Evolutionary conservation across 2,888 invertebrate species (phyloP).

Genomic region (Harpagoxenus sublaevis): DNA sequence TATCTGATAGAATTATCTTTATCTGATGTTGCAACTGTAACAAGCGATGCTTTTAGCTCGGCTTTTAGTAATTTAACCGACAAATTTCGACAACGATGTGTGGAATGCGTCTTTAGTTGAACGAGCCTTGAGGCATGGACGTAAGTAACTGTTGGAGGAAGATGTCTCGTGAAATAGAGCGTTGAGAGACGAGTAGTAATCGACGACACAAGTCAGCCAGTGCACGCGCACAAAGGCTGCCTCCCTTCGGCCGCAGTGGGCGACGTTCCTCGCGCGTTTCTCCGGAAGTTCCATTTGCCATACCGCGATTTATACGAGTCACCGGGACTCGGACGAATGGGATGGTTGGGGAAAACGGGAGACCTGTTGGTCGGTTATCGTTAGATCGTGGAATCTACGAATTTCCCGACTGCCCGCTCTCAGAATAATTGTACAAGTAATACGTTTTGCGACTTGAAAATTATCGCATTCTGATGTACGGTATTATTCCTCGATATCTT

Average conservation of each 20-base stretch:
- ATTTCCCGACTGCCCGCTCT: conserved; percentile 13
- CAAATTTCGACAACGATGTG: not conserved
- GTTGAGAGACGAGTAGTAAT: conserved; percentile 38
- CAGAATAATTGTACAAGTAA: not conserved
- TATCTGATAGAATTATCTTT: not conserved
- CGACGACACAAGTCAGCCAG: conserved; percentile 38
- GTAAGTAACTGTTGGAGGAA: not conserved
- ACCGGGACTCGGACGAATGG: conserved; percentile 1
- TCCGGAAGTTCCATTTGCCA: conserved; percentile 47
- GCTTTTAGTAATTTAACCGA: conserved; percentile 7
- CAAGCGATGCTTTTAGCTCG: not conserved
- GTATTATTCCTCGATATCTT: not conserved
- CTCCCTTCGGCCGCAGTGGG: conserved; percentile 8
- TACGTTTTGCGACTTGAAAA: not conserved
- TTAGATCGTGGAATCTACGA: conserved; percentile 19
- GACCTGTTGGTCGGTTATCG: conserved; percentile 53
- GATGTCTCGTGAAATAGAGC: conserved; percentile 19
- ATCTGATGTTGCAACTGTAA: not conserved
- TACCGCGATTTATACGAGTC: conserved; percentile 51
- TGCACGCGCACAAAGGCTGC: conserved; percentile 9
- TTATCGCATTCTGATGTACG: not conserved
- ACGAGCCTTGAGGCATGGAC: not conserved
- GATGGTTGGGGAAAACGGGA: conserved; percentile 43
- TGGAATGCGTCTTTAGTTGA: not conserved
- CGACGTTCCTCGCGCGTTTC: conserved; percentile 45